Percentiles rank a stretch among this genome's conserved stretches.
Evolutionary conservation across 2,888 invertebrate genomes (phyloP).

Genomic region (Mythimna loreyi): DNA sequence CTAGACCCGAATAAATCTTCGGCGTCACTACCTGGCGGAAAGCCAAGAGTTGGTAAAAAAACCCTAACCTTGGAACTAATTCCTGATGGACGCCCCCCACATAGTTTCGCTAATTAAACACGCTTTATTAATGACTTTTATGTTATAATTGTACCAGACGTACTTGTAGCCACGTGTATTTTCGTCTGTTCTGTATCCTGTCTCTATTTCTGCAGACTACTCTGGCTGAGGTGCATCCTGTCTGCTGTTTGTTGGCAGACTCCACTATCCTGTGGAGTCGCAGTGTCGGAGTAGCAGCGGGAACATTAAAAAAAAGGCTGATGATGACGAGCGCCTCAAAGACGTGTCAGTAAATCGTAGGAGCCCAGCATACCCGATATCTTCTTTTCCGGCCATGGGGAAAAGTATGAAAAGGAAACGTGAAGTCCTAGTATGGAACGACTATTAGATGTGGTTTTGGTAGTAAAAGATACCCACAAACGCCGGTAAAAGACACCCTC

Average conservation of each 20-base stretch:
- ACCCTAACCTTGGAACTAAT: conserved; percentile 71
- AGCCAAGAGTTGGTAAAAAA: conserved; percentile 75
- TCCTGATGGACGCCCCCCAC: conserved; percentile 62
- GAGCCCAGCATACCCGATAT: no score
- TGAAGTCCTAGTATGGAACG: no score
- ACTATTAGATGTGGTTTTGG: no score
- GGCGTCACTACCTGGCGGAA: conserved; percentile 75
- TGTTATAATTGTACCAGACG: conserved; percentile 56
- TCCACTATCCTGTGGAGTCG: no score
- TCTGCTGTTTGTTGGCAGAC: background rate
- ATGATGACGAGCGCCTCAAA: no score
- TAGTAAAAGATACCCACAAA: no score
- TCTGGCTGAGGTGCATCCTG: background rate
- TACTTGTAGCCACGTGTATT: conserved; percentile 45
- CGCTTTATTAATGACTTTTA: conserved; percentile 60
- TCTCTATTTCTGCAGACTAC: conserved; percentile 2
- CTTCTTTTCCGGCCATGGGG: no score
- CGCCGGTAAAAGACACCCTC: no score
- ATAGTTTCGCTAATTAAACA: conserved; percentile 61
- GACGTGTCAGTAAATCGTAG: no score
- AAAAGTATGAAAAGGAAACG: no score
- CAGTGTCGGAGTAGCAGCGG: no score
- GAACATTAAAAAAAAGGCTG: no score
- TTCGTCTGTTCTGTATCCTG: conserved; percentile 33
- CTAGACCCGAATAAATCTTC: conserved; percentile 76